Percentiles rank a stretch among this genome's conserved stretches.
Evolutionary conservation across 2,888 invertebrate genomes (phyloP).

Genomic region (Ecliptopera silaceata): DNA sequence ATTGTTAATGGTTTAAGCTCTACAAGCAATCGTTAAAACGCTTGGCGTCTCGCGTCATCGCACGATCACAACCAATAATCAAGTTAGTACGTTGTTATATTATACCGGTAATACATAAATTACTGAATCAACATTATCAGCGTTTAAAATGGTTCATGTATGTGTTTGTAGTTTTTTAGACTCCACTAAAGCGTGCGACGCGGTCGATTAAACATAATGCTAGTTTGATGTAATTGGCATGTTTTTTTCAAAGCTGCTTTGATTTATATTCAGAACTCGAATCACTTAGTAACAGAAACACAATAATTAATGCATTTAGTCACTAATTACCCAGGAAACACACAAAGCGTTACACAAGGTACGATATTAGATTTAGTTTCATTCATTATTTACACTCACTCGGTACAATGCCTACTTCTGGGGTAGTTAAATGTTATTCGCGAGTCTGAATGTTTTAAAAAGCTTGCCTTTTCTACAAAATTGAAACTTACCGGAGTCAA

Average conservation of each 20-base stretch:
- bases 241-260: background rate
- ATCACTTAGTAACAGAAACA: background rate
- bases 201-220: background rate
- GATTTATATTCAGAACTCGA: background rate
- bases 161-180: background rate
- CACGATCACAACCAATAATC: background rate
- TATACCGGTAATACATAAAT: background rate
- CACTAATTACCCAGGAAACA: background rate
- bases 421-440: no score
- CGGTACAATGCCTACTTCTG: background rate
- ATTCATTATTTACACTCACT: background rate
- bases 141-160: background rate
- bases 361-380: background rate
- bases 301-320: background rate
- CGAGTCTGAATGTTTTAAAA: background rate
- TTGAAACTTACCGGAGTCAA: constrained; percentile 87
- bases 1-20: constrained; percentile 7
- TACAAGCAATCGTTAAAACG: constrained; percentile 19
- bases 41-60: constrained; percentile 19
- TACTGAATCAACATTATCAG: background rate
- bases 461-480: background rate
- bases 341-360: background rate
- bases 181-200: background rate
- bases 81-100: background rate
- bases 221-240: background rate